Evolutionary conservation across 2,113 vertebrate genomes (phyloP).

Genomic region (Heterotilapia buettikoferi): DNA sequence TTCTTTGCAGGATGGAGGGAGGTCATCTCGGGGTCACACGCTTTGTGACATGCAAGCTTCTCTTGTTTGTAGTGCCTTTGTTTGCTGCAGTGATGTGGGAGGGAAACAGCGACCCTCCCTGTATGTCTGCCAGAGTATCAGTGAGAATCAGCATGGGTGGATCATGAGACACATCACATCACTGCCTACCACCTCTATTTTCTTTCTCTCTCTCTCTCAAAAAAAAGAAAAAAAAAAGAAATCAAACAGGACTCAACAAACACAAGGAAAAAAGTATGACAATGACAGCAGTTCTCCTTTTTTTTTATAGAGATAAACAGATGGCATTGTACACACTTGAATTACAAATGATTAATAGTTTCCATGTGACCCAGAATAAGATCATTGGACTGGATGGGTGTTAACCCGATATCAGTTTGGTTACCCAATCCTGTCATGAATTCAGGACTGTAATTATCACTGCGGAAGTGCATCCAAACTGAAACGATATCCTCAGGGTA

Average conservation of each 20-base stretch:
- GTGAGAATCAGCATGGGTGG: background rate
- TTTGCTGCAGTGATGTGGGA: conserved; percentile 41
- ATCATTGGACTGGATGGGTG: background rate
- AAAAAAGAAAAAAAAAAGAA: background rate
- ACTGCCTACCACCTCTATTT: conserved; percentile 6
- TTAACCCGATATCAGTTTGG: background rate
- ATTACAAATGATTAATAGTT: background rate
- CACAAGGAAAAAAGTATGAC: background rate
- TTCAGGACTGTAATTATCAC: conserved; percentile 11
- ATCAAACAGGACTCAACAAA: background rate
- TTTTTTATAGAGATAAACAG: background rate
- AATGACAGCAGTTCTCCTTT: background rate
- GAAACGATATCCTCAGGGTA: conserved; percentile 25
- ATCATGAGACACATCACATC: conserved; percentile 46
- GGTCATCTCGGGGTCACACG: conserved; percentile 16
- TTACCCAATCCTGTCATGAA: background rate
- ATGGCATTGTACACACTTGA: background rate
- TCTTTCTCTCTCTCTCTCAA: background rate
- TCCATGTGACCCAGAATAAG: background rate
- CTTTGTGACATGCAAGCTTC: conserved; percentile 21
- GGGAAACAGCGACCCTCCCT: conserved; percentile 49
- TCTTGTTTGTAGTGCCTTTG: conserved; percentile 46
- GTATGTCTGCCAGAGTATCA: conserved; percentile 13
- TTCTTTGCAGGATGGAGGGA: background rate
- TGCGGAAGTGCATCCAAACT: background rate